Conservation (phyloP, 2,888 invertebrate species). For the Parnassius glacialis region DNA sequence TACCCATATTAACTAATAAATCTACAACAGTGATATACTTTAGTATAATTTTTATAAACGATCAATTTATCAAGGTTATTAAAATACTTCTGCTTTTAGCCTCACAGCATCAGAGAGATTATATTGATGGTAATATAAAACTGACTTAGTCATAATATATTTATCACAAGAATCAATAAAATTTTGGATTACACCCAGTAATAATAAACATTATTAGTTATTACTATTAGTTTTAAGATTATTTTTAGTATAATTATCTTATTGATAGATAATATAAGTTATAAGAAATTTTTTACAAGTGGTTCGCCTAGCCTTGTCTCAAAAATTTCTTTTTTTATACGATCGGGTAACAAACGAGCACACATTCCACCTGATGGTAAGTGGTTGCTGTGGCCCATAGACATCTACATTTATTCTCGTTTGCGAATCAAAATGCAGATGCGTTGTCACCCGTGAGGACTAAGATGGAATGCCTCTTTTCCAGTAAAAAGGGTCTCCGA, state of each 20-base stretch:
- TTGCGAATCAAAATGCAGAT: too few relatives aligned
- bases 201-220: neutral
- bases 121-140: neutral
- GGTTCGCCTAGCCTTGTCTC: too few relatives aligned
- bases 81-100: neutral
- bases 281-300: too few relatives aligned
- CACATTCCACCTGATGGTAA: too few relatives aligned
- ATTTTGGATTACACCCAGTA: conserved; percentile 8
- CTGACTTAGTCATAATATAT: conserved; percentile 7
- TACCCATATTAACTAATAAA: neutral
- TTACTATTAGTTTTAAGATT: neutral
- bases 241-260: neutral
- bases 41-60: conserved; percentile 1
- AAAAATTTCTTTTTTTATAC: too few relatives aligned
- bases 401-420: too few relatives aligned
- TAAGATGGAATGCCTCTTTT: too few relatives aligned
- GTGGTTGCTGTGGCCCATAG: too few relatives aligned
- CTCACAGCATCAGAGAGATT: neutral
- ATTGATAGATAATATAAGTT: neutral
- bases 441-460: too few relatives aligned
- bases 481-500: too few relatives aligned
- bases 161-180: conserved; percentile 19
- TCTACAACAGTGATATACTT: conserved; percentile 1
- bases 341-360: too few relatives aligned
- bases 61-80: neutral